These are phyloP conservation scores for Podargus strigoides DNA, from an alignment of 2,797 vertebrate species.

Conservation along the genomic window DNA sequence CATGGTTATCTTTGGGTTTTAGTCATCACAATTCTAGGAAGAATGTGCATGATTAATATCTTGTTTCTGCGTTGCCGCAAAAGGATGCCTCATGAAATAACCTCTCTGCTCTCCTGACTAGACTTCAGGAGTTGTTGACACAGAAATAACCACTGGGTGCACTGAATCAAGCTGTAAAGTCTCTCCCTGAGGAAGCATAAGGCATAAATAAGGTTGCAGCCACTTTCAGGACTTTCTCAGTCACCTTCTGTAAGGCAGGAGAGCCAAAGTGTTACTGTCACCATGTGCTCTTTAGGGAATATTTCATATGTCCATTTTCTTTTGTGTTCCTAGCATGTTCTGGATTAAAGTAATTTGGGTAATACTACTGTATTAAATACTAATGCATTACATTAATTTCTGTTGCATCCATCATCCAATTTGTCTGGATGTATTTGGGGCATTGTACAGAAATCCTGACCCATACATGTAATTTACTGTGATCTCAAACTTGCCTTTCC, in stretches of 20 bases:
- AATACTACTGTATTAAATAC: background rate
- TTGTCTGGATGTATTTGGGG: background rate
- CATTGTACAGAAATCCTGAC: background rate
- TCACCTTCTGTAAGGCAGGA: background rate
- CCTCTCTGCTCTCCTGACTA: background rate
- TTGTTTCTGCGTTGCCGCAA: constrained; percentile 19
- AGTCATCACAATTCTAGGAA: constrained; percentile 22
- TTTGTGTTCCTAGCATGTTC: background rate
- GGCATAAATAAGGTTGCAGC: background rate
- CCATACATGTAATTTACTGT: background rate
- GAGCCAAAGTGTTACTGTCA: background rate
- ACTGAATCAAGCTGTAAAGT: background rate
- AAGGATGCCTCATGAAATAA: background rate
- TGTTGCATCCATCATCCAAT: background rate
- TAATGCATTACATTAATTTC: background rate
- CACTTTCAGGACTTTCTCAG: background rate
- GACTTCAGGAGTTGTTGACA: background rate
- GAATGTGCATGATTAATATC: constrained; percentile 12
- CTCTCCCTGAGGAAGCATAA: background rate
- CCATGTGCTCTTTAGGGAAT: background rate
- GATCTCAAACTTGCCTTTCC: constrained; percentile 77
- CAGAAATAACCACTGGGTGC: background rate
- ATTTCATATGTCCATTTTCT: background rate
- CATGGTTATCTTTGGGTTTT: constrained; percentile 20
- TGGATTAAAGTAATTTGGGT: background rate